Evolutionary conservation across 2,888 invertebrate species (phyloP).

Genomic region (Dyspetes luteomarginatus): DNA sequence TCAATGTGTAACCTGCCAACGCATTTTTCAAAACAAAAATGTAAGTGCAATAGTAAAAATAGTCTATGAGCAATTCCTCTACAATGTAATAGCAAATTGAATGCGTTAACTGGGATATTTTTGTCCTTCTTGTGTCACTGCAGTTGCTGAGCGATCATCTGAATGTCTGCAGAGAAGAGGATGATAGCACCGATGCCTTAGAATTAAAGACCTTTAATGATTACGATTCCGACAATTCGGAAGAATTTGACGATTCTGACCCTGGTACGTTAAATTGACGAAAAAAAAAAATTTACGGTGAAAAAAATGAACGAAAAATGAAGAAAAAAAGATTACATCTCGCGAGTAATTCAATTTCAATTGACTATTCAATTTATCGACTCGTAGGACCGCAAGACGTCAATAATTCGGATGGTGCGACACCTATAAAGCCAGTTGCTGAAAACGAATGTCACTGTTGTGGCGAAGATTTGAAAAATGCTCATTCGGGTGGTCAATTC

Average conservation of each 20-base stretch:
- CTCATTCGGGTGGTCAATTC: slow-evolving; percentile 85
- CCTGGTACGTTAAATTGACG: slow-evolving; percentile 36
- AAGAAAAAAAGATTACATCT: too few species aligned
- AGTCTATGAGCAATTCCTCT: slow-evolving; percentile 8
- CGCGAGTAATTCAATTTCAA: too few species aligned
- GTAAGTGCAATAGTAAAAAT: slow-evolving; percentile 70
- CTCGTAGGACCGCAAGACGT: slow-evolving; percentile 34
- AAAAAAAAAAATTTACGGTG: slow-evolving; percentile 63
- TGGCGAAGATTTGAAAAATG: slow-evolving; percentile 85
- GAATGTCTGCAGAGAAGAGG: slow-evolving; percentile 80
- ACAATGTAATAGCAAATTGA: neutral
- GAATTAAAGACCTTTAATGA: slow-evolving; percentile 75
- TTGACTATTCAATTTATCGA: neutral
- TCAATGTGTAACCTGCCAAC: slow-evolving; percentile 80
- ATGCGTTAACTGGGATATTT: neutral
- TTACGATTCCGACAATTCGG: slow-evolving; percentile 77
- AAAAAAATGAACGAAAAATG: slow-evolving; percentile 70
- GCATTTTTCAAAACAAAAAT: slow-evolving; percentile 78
- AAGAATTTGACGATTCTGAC: slow-evolving; percentile 70
- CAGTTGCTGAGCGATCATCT: slow-evolving; percentile 80
- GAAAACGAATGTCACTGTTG: slow-evolving; percentile 85
- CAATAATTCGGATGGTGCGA: slow-evolving; percentile 70
- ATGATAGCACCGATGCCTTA: slow-evolving; percentile 76
- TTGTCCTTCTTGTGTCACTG: slow-evolving; percentile 14
- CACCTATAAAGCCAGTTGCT: slow-evolving; percentile 77